Conservation (phyloP, 1,140 invertebrate genomes). For the Paralvinella palmiformis region DNA sequence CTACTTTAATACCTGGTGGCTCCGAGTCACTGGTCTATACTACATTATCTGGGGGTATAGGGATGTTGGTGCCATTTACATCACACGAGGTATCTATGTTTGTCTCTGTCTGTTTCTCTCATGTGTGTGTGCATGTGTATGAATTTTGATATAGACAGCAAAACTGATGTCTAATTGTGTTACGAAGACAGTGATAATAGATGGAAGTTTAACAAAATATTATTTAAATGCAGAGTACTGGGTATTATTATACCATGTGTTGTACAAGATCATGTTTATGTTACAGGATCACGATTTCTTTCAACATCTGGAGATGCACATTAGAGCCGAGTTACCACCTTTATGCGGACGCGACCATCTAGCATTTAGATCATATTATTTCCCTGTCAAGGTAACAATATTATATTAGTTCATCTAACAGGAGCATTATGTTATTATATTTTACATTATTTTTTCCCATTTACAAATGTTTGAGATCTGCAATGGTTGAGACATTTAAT, state of each 20-base stretch:
- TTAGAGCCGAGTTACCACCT: constrained; percentile 93
- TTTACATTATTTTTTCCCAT: no score
- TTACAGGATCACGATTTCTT: constrained; percentile 92
- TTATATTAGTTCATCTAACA: constrained; percentile 42
- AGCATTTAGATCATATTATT: constrained; percentile 95
- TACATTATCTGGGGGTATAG: constrained; percentile 85
- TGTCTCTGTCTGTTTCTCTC: no score
- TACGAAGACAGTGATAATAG: no score
- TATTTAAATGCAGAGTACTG: no score
- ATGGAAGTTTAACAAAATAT: no score
- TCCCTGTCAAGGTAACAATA: constrained; percentile 81
- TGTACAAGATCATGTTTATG: no score
- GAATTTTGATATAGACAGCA: neutral
- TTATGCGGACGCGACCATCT: constrained; percentile 96
- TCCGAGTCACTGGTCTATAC: constrained; percentile 94
- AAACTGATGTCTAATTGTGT: no score
- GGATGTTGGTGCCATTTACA: constrained; percentile 94
- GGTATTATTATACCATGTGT: no score
- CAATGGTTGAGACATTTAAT: no score
- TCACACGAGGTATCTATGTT: constrained; percentile 91
- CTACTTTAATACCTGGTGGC: constrained; percentile 93
- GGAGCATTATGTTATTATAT: no score
- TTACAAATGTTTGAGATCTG: no score
- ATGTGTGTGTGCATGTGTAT: neutral
- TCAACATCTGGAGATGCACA: constrained; percentile 99